phyloP scores from a whole-genome alignment of 1,140 invertebrate species.

The Drosophila equinoxialis region DNA sequence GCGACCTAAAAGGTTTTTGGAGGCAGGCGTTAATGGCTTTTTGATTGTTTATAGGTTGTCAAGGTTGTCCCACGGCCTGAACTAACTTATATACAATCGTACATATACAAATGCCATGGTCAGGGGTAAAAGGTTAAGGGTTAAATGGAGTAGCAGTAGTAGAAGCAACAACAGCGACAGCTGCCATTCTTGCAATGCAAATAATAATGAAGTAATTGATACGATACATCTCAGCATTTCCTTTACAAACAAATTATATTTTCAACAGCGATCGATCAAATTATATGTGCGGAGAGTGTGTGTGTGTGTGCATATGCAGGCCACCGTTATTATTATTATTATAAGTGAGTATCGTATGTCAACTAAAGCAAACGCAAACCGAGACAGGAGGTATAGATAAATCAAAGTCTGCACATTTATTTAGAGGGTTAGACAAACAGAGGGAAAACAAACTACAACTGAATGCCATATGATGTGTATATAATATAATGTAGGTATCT shows the following conservation, averaged over 20 bases:
- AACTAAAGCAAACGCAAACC: slow-evolving; percentile 48
- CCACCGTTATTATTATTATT: slow-evolving; percentile 48
- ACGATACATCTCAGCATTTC: slow-evolving; percentile 32
- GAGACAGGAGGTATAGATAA: slow-evolving; percentile 36
- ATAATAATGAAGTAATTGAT: slow-evolving; percentile 54
- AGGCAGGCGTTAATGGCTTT: slow-evolving; percentile 68
- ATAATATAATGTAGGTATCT: no score
- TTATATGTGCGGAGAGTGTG: slow-evolving; percentile 16
- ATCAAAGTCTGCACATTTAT: slow-evolving; percentile 52
- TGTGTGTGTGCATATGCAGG: slow-evolving; percentile 38
- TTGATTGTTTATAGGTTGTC: slow-evolving; percentile 63
- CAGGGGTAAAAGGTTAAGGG: slow-evolving; percentile 40
- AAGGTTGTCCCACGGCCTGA: slow-evolving; percentile 46
- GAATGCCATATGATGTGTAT: slow-evolving; percentile 14
- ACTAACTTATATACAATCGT: slow-evolving; percentile 1
- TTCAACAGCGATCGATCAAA: slow-evolving; percentile 75
- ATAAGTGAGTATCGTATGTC: slow-evolving; percentile 64
- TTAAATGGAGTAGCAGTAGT: slow-evolving; percentile 30
- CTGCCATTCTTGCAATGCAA: slow-evolving; percentile 20
- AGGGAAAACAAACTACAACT: slow-evolving; percentile 21
- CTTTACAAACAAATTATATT: slow-evolving; percentile 53
- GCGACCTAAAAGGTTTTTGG: slow-evolving; percentile 49
- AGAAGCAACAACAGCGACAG: slow-evolving; percentile 6
- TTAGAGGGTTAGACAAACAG: slow-evolving; percentile 38
- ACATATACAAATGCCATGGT: slow-evolving; percentile 3